Conservation (phyloP, 2,888 invertebrate genomes). For the Ophion costatus region DNA sequence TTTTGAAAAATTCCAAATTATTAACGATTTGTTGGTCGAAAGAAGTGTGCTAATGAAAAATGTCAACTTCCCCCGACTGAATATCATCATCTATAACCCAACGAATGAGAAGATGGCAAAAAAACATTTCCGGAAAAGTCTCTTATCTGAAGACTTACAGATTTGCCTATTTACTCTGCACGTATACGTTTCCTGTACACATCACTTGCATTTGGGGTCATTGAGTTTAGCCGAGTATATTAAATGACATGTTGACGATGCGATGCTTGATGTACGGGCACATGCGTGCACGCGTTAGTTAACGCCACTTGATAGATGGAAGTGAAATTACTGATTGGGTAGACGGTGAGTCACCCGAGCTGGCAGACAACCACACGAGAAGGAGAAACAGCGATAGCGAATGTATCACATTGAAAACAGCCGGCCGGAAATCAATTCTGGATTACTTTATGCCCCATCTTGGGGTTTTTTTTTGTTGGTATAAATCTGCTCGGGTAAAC, state of each 20-base stretch:
- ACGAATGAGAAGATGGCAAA: too few species aligned
- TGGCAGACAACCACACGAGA: slow-evolving; percentile 1
- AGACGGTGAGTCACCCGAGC: slow-evolving; percentile 45
- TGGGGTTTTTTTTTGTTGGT: background rate
- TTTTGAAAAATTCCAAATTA: too few species aligned
- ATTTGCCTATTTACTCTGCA: background rate
- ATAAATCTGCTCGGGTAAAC: background rate
- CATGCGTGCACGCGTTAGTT: slow-evolving; percentile 3
- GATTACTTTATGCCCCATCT: slow-evolving; percentile 13
- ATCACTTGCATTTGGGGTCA: slow-evolving; percentile 21
- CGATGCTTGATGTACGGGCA: background rate
- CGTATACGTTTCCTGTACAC: background rate
- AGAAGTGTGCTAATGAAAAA: too few species aligned
- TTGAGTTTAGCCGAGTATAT: slow-evolving; percentile 13
- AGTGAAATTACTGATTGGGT: slow-evolving; percentile 40
- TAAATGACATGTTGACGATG: slow-evolving; percentile 21
- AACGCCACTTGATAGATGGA: slow-evolving; percentile 46
- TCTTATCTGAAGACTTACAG: too few species aligned
- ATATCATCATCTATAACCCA: too few species aligned
- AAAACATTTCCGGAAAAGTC: too few species aligned
- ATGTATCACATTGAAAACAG: slow-evolving; percentile 9
- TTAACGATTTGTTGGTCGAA: too few species aligned
- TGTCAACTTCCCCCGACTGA: too few species aligned
- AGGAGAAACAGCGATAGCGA: slow-evolving; percentile 25
- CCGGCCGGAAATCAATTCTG: slow-evolving; percentile 39